Conservation (phyloP, 2,888 invertebrate genomes). For the Lochmaea crataegi region DNA sequence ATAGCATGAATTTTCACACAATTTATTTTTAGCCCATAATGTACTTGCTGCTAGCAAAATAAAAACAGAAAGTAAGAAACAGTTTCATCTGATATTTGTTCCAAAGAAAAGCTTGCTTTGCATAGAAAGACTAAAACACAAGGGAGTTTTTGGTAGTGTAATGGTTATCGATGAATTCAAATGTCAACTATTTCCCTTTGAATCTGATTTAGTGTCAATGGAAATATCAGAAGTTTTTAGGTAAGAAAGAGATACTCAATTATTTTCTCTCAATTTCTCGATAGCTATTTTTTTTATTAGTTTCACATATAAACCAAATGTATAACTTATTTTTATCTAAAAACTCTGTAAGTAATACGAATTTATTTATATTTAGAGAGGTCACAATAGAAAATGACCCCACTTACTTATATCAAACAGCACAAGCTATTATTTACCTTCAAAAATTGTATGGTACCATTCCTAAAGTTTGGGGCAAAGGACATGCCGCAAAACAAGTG, state of each 20-base stretch:
- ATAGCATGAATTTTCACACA: not conserved
- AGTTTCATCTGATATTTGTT: slow-evolving; percentile 90
- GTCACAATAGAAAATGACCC: slow-evolving; percentile 90
- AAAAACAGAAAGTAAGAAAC: slow-evolving; percentile 69
- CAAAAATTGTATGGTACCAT: slow-evolving; percentile 92
- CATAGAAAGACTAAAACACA: slow-evolving; percentile 84
- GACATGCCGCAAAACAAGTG: slow-evolving; percentile 84
- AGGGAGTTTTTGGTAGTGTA: slow-evolving; percentile 83
- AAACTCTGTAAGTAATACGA: no score
- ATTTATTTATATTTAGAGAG: slow-evolving; percentile 69
- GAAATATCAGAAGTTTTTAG: slow-evolving; percentile 84
- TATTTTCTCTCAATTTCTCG: no score
- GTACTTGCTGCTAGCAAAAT: slow-evolving; percentile 67
- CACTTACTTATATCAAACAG: slow-evolving; percentile 87
- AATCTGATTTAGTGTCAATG: slow-evolving; percentile 92
- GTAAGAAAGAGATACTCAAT: slow-evolving; percentile 61
- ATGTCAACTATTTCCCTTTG: slow-evolving; percentile 90
- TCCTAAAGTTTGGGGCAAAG: slow-evolving; percentile 90
- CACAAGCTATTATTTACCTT: slow-evolving; percentile 85
- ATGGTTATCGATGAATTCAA: slow-evolving; percentile 84
- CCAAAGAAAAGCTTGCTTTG: slow-evolving; percentile 89
- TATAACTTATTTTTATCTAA: no score
- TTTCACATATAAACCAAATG: not conserved
- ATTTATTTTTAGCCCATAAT: slow-evolving; percentile 72
- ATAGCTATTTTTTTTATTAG: not conserved